Percentiles rank a stretch among this genome's conserved stretches.
Evolutionary conservation across 2,797 vertebrate genomes (phyloP).

Genomic region (Phalanger gymnotis): DNA sequence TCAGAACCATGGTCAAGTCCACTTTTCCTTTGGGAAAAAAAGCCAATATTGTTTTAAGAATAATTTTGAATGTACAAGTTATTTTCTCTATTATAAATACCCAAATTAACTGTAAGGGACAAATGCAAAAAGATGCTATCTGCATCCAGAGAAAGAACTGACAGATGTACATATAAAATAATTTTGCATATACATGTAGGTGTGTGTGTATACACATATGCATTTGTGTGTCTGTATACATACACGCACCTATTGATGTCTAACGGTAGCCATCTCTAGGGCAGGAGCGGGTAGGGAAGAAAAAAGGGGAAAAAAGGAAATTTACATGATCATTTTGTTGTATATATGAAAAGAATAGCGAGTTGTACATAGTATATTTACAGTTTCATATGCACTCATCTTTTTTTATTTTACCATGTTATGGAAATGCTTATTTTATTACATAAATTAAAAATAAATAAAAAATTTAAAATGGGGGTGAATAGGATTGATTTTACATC

Average conservation of each 20-base stretch:
- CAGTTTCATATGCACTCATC: background rate
- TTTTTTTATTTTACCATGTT: background rate
- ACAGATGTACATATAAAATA: background rate
- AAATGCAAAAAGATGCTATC: background rate
- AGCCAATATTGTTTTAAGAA: background rate
- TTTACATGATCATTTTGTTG: background rate
- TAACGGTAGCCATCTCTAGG: background rate
- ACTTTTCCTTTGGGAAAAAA: background rate
- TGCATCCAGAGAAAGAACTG: background rate
- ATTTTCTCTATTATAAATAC: background rate
- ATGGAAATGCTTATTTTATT: background rate
- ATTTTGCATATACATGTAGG: background rate
- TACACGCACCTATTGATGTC: background rate
- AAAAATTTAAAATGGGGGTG: background rate
- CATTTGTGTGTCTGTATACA: too few species aligned
- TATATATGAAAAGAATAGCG: background rate
- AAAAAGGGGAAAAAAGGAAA: background rate
- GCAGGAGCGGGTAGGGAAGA: background rate
- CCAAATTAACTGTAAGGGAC: background rate
- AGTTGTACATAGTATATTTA: background rate
- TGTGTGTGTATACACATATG: background rate
- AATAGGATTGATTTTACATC: background rate
- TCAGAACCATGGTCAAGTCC: background rate
- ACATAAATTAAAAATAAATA: background rate
- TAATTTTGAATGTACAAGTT: background rate